Percentiles rank a stretch among this genome's conserved stretches.
Evolutionary conservation across 2,888 invertebrate species (phyloP).

Genomic region (Volucella inflata): DNA sequence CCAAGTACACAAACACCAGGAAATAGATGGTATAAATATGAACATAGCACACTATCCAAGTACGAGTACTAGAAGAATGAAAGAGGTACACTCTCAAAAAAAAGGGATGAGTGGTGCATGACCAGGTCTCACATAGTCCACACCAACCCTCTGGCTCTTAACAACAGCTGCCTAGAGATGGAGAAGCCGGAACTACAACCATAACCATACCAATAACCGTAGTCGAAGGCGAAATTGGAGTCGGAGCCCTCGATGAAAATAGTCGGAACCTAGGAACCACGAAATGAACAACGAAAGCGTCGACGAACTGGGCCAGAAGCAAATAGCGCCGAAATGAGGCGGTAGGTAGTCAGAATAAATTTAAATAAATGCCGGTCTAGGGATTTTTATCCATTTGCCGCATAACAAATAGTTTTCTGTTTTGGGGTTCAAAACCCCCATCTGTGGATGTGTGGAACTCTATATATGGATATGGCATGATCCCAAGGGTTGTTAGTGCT

Average conservation of each 20-base stretch:
- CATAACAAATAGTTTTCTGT: slow-evolving; percentile 80
- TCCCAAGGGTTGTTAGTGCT: slow-evolving; percentile 61
- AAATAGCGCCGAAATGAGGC: slow-evolving; percentile 82
- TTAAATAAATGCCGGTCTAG: slow-evolving; percentile 84
- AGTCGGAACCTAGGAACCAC: slow-evolving; percentile 11
- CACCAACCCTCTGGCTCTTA: slow-evolving; percentile 9
- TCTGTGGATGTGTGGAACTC: slow-evolving; percentile 26
- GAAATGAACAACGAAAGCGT: slow-evolving; percentile 66
- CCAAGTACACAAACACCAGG: slow-evolving; percentile 54
- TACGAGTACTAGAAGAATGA: not conserved
- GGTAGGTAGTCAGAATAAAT: slow-evolving; percentile 83
- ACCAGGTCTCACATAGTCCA: slow-evolving; percentile 20
- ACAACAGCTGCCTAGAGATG: slow-evolving; percentile 1
- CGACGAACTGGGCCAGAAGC: slow-evolving; percentile 75
- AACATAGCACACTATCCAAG: slow-evolving; percentile 8
- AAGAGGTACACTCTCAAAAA: slow-evolving; percentile 15
- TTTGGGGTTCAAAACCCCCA: slow-evolving; percentile 59
- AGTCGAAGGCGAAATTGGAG: no score
- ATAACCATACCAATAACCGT: no score
- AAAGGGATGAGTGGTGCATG: slow-evolving; percentile 55
- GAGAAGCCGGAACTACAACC: not conserved
- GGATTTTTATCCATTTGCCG: slow-evolving; percentile 83
- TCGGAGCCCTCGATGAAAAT: slow-evolving; percentile 31
- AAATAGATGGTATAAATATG: slow-evolving; percentile 37
- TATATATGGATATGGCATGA: slow-evolving; percentile 44